A percentile compares a stretch with the other conserved stretches of the same genome.
phyloP scores from a whole-genome alignment of 2,888 invertebrate species.

The Poecilus cupreus region DNA sequence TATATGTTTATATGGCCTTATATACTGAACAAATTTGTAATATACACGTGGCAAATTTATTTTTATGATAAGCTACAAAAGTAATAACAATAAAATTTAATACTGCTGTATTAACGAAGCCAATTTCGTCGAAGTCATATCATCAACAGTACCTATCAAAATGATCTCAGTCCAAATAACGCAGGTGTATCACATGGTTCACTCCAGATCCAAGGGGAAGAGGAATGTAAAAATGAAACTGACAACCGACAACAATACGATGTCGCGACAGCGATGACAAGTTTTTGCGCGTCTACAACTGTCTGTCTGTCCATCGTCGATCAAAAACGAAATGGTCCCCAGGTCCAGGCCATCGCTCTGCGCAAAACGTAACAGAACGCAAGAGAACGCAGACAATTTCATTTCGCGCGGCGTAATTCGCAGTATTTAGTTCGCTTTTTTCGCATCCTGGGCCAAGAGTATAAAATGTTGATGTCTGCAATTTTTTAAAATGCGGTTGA shows the following conservation, averaged over 20 bases:
- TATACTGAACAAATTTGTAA: too few species aligned
- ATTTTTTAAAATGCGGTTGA: not conserved
- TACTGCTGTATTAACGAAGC: too few species aligned
- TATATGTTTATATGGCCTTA: too few species aligned
- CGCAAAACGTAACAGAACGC: too few species aligned
- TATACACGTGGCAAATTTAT: too few species aligned
- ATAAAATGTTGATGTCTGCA: not conserved
- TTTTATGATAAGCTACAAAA: too few species aligned
- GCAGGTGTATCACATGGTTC: not conserved
- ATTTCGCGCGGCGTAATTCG: not conserved
- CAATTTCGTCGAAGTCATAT: not conserved
- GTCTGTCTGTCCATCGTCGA: slow-evolving; percentile 32
- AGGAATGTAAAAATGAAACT: not conserved
- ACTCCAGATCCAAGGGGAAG: not conserved
- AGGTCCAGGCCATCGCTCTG: slow-evolving; percentile 15
- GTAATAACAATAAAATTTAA: too few species aligned
- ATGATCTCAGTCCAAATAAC: not conserved
- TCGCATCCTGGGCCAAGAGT: not conserved
- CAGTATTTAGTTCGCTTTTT: not conserved
- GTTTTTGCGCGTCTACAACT: slow-evolving; percentile 48
- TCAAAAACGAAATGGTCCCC: slow-evolving; percentile 32
- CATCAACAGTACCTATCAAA: not conserved
- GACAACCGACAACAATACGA: slow-evolving; percentile 33
- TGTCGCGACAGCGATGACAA: slow-evolving; percentile 45
- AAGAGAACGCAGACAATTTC: slow-evolving; percentile 1